Conservation (phyloP, 1,140 invertebrate genomes). For the Andrena cerasifolii region DNA sequence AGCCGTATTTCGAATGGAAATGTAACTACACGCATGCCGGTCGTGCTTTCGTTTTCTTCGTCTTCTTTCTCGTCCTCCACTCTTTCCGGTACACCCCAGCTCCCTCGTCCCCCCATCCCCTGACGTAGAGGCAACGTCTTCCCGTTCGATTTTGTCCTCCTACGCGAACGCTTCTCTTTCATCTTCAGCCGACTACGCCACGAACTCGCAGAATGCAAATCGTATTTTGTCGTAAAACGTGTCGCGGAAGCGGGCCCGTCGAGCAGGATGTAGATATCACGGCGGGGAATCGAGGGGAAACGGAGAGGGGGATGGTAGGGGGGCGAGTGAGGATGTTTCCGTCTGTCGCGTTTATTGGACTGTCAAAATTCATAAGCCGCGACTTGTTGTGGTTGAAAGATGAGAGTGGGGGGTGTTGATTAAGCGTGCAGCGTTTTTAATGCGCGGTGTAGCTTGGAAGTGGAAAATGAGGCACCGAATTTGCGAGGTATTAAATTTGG, state of each 20-base stretch:
- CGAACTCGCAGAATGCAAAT: constrained; percentile 57
- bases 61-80: not conserved
- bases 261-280: constrained; percentile 49
- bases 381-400: too few species aligned
- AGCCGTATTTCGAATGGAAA: constrained; percentile 56
- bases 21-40: constrained; percentile 48
- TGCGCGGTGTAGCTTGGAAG: too few species aligned
- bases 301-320: not conserved
- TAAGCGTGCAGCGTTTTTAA: not conserved
- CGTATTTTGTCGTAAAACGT: constrained; percentile 64
- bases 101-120: not conserved
- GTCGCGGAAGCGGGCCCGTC: constrained; percentile 52
- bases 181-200: constrained; percentile 51
- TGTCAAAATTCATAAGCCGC: constrained; percentile 25
- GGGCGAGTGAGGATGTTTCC: constrained; percentile 1
- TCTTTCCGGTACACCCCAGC: constrained; percentile 40
- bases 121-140: not conserved
- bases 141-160: not conserved
- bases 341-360: not conserved
- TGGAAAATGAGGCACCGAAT: too few species aligned
- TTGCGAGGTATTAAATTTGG: not conserved
- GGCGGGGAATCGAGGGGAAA: constrained; percentile 7
- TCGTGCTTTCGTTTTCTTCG: constrained; percentile 28
- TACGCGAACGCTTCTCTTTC: constrained; percentile 60
- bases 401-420: not conserved